Evolutionary conservation across 2,113 vertebrate species (phyloP).

Genomic region (Dipodomys merriami): DNA sequence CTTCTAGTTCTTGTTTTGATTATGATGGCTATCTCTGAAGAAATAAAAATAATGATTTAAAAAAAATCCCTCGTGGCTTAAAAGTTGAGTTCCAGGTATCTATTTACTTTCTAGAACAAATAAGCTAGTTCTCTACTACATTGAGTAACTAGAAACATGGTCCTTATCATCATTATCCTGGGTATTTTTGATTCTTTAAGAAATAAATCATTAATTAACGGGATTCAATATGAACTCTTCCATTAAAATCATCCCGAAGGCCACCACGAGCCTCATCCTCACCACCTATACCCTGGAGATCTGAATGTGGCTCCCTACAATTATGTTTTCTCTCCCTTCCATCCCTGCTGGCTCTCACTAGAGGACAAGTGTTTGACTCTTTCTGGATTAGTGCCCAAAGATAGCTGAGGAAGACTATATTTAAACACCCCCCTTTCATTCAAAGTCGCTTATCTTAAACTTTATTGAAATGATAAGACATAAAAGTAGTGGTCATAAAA

Average conservation of each 20-base stretch:
- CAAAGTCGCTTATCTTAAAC: not conserved
- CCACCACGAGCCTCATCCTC: too few relatives aligned
- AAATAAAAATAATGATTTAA: not conserved
- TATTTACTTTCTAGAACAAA: not conserved
- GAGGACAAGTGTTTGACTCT: not conserved
- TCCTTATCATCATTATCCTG: not conserved
- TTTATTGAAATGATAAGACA: constrained; percentile 28
- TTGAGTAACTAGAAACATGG: not conserved
- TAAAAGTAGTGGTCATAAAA: not conserved
- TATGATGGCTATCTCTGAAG: not conserved
- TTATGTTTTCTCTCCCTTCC: not conserved
- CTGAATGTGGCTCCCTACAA: not conserved
- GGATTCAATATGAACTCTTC: not conserved
- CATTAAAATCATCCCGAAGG: constrained; percentile 16
- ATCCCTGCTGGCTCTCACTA: not conserved
- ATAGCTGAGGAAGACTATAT: not conserved
- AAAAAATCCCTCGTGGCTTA: not conserved
- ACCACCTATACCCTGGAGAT: not conserved
- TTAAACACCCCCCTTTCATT: not conserved
- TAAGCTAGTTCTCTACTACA: not conserved
- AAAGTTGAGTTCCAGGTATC: not conserved
- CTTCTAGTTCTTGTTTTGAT: not conserved
- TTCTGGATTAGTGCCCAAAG: not conserved
- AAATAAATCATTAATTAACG: constrained; percentile 1
- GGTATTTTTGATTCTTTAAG: constrained; percentile 4